Conservation (phyloP, 2,113 vertebrate genomes). For the Corynorhinus townsendii region DNA sequence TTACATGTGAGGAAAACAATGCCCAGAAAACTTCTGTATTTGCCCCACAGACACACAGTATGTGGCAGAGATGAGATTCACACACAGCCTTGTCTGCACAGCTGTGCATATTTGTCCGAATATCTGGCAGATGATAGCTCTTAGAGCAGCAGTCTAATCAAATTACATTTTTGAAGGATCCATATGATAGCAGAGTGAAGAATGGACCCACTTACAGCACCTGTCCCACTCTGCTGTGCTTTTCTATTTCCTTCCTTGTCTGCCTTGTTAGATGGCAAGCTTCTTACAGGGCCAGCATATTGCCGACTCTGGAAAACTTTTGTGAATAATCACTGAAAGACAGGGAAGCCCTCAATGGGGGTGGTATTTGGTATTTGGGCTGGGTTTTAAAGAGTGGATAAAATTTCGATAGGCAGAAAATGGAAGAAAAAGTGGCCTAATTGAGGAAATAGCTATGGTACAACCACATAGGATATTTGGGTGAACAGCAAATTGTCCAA, state of each 20-base stretch:
- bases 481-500: neutral
- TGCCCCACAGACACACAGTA: neutral
- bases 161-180: neutral
- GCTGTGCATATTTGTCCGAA: neutral
- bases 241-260: neutral
- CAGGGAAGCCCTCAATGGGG: neutral
- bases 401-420: neutral
- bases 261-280: neutral
- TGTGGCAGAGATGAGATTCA: neutral
- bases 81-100: neutral
- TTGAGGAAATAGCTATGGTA: neutral
- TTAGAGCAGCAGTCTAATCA: neutral
- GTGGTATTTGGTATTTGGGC: neutral
- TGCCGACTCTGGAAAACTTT: neutral
- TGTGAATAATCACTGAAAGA: neutral
- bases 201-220: neutral
- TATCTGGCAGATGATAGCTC: neutral
- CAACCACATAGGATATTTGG: neutral
- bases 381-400: neutral
- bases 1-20: neutral
- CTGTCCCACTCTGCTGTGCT: neutral
- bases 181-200: neutral
- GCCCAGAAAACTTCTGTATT: neutral
- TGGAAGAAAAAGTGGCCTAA: neutral
- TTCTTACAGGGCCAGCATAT: neutral